Evolutionary conservation across 2,113 vertebrate species (phyloP).

Genomic region (Onychostruthus taczanowskii): DNA sequence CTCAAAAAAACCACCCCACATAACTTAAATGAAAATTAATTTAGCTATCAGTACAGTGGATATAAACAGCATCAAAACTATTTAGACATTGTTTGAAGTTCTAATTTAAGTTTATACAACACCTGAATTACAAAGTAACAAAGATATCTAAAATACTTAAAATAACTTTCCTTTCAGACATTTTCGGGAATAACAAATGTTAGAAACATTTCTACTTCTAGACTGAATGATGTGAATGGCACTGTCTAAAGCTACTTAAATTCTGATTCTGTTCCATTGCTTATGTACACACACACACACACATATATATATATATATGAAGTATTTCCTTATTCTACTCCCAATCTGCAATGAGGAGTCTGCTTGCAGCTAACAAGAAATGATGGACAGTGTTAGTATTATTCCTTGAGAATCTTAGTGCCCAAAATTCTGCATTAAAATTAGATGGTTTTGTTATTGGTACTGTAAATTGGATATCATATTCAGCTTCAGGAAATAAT

Average conservation of each 20-base stretch:
- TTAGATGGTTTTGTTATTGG: not conserved
- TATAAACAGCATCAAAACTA: not conserved
- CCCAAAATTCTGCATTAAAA: not conserved
- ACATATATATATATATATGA: not conserved
- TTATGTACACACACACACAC: not conserved
- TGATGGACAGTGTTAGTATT: not conserved
- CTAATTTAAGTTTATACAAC: not conserved
- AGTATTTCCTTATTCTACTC: not conserved
- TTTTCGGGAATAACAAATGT: not conserved
- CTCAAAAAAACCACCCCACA: not conserved
- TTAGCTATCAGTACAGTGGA: not conserved
- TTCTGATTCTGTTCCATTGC: not conserved
- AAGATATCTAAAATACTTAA: not conserved
- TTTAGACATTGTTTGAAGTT: not conserved
- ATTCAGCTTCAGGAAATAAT: conserved; percentile 25
- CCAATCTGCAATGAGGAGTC: not conserved
- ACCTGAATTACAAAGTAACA: not conserved
- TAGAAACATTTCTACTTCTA: not conserved
- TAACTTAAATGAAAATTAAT: not conserved
- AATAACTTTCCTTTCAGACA: not conserved
- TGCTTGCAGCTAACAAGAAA: not conserved
- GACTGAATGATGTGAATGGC: not conserved
- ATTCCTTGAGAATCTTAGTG: not conserved
- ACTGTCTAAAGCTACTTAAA: not conserved
- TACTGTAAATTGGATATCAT: not conserved